Evolutionary conservation across 2,113 vertebrate species (phyloP).

Genomic region (Ptyas mucosa): DNA sequence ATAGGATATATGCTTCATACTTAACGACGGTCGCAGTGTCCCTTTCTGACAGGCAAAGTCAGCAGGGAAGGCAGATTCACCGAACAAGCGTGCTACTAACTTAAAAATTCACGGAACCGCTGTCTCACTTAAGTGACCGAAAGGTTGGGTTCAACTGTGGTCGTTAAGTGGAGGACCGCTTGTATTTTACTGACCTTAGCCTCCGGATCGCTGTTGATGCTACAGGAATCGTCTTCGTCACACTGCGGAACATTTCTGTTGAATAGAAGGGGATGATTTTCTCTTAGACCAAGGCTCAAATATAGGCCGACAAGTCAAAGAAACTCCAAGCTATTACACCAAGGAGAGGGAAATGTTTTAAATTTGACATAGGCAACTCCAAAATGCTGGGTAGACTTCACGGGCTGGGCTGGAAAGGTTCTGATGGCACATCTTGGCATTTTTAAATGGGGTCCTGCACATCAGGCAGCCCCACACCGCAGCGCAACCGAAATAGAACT

Average conservation of each 20-base stretch:
- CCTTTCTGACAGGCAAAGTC: no score
- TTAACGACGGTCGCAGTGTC: no score
- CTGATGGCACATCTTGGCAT: background rate
- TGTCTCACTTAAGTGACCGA: background rate
- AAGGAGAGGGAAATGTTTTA: background rate
- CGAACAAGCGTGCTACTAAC: no score
- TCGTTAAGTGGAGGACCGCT: background rate
- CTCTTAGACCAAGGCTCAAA: background rate
- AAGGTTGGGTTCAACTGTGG: background rate
- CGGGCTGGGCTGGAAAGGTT: background rate
- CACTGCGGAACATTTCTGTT: constrained; percentile 79
- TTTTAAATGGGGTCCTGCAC: background rate
- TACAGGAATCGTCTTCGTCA: constrained; percentile 90
- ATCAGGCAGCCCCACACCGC: background rate
- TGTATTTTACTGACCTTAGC: constrained; percentile 79
- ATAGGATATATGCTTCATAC: no score
- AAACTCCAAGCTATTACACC: background rate
- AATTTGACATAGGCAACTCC: background rate
- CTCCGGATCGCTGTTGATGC: constrained; percentile 86
- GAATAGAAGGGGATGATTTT: background rate
- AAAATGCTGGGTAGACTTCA: background rate
- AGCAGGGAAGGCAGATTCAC: no score
- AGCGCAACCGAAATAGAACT: background rate
- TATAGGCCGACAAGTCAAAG: background rate
- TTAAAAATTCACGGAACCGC: background rate